Base-by-base conservation (phyloP, 92 coral and sea anemone genomes). In the Micromussa lordhowensis region DNA sequence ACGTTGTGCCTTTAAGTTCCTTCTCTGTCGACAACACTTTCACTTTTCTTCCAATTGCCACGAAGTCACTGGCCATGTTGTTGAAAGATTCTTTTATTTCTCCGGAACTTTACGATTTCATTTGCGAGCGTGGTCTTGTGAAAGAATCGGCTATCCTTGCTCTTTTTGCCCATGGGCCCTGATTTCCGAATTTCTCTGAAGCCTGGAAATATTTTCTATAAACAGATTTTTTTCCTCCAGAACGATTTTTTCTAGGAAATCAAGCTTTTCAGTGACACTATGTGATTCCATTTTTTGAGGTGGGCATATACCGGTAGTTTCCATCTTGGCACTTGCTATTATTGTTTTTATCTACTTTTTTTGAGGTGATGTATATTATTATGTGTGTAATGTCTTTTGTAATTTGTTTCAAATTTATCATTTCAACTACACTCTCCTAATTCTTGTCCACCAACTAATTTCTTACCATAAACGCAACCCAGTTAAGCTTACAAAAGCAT, bases 1-100 rank as follows among this genome's bases (percentile, higher is more conserved):
- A 86, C 36, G 51, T 75, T 63, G 77, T 77, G 17, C 89, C 89
- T 38, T 86, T 30, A 3, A 86, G 89, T 73, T 86, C 76, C 40
- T 85, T 85, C 22, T 75, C 88, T 19, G 75, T 85, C 82, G 83
- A 77, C 31, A 86, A 63, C 16, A 86, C 83, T 83, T 77, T 63
- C 64, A 86, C 83, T 44, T 86, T 86, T 15, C 72, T 44, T 19
- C 89, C 78, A 30, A 81, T 57, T 86, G 81, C 57, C 57, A 77
- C 38, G 21, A 49, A 22, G 32, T 81, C 69, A 75, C 58, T 77
- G 59, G 48, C 80, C 80, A 36, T 22, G 72, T 85, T 72, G 26
- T 77, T 51, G 16, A 73, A 51, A 34, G 88, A 59, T 34, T 85
- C 30, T 63, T 76, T 76, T 40, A 85, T 22, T 49, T 85, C 30